Conservation (phyloP, 2,113 vertebrate genomes). For the Platysteira castanea region DNA sequence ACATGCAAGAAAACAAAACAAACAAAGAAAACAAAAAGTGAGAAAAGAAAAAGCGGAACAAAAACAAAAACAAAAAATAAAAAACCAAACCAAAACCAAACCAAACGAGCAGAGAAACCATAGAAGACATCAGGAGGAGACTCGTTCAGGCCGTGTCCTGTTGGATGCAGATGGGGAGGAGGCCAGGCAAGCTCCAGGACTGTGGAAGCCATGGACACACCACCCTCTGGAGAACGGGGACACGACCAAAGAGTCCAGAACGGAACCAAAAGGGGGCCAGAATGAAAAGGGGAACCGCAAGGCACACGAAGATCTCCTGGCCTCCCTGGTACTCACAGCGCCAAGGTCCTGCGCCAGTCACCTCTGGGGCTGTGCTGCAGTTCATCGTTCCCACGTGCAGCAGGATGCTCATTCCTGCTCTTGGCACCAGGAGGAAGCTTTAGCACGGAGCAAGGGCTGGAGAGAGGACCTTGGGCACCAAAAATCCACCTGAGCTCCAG, state of each 20-base stretch:
- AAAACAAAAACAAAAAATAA: slow-evolving; percentile 64
- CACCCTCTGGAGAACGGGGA: slow-evolving; percentile 4
- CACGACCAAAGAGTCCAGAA: neutral
- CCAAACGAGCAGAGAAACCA: slow-evolving; percentile 53
- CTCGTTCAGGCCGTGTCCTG: slow-evolving; percentile 1
- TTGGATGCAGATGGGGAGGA: neutral
- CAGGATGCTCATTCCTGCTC: neutral
- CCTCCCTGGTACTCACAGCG: neutral
- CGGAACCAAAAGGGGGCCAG: neutral
- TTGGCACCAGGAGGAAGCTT: neutral
- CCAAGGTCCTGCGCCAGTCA: neutral
- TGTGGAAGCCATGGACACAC: neutral
- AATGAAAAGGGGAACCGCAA: neutral
- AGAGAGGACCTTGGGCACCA: neutral
- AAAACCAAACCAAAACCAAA: slow-evolving; percentile 62
- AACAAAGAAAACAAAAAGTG: slow-evolving; percentile 78
- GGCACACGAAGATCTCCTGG: neutral
- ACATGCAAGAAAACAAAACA: slow-evolving; percentile 88
- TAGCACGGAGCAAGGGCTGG: accelerated
- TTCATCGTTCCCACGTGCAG: neutral
- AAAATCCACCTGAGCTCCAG: neutral
- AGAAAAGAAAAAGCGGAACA: slow-evolving; percentile 80
- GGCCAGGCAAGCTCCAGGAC: neutral
- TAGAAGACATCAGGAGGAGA: slow-evolving; percentile 43
- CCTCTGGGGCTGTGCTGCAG: neutral